Percentiles rank a stretch among this genome's conserved stretches.
Evolutionary conservation across 2,888 invertebrate genomes (phyloP).

Genomic region (Leptothorax acervorum): DNA sequence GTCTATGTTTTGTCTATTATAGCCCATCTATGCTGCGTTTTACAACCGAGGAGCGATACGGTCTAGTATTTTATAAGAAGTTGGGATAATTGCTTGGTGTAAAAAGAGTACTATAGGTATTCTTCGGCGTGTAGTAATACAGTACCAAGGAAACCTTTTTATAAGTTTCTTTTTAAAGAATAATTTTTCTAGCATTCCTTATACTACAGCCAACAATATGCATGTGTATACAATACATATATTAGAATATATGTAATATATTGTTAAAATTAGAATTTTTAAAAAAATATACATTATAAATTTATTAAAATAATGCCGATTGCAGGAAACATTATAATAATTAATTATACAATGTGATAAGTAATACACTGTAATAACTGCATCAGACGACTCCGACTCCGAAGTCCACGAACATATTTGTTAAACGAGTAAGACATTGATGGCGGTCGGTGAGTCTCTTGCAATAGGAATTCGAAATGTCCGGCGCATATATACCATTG

Average conservation of each 20-base stretch:
- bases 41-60: constrained; percentile 40
- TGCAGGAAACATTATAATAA: neutral
- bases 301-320: neutral
- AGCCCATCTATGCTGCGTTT: constrained; percentile 63
- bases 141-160: neutral
- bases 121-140: neutral
- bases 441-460: neutral
- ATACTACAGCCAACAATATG: neutral
- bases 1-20: constrained; percentile 85
- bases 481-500: constrained; percentile 59
- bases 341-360: neutral
- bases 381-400: neutral
- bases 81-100: constrained; percentile 13
- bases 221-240: neutral
- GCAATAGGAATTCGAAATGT: constrained; percentile 62
- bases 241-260: neutral
- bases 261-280: neutral
- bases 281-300: neutral
- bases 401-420: neutral
- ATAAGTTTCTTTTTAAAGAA: neutral
- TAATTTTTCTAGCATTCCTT: neutral
- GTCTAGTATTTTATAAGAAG: constrained; percentile 37
- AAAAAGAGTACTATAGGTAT: neutral
- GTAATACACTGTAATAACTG: neutral
- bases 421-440: neutral